Evolutionary conservation across 2,113 vertebrate species (phyloP), one percentile per base, ranked within the genome.

Genomic region (Centropus unirufus): DNA sequence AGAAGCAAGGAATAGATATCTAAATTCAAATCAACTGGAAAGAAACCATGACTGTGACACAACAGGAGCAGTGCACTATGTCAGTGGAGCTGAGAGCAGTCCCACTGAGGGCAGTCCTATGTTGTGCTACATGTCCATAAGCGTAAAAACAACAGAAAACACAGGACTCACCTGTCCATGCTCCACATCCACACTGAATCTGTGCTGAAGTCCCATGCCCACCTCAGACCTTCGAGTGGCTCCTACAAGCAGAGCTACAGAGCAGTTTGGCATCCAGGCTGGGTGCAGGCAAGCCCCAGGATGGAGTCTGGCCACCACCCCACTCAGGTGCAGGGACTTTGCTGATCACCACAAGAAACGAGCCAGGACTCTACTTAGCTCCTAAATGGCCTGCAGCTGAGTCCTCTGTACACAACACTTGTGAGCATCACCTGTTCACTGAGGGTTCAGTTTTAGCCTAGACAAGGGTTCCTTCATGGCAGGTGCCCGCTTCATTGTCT

Each of bases 251-350:
- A 8, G 12, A n/a, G 47, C 29, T 14, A 16, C 27, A 13, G 17
- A 15, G 3, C 47, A 52, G 11, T 6, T 32, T 5, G 4, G 9
- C 5, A 4, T 9, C 32, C 30, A 3, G 30, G 0, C 7, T 2
- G 3, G 22, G 12, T 8, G 8, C 36, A 24, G 32, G 19, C 36
- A 0, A 0, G 3, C 5, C 30, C 19, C 4, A 2, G 5, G 4
- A 26, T 18, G 22, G 17, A 19, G 30, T 20, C 40, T 44, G 1
- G 0, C 2, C 24, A 0, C 70, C 2, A 0, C 46, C 39, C 11
- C 22, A 0, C 61, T 9, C 74, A 82, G 79, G 69, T 44, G 32
- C 22, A 32, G 39, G 61, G 2, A 7, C 5, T 68, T 7, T 52
- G 17, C 63, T 61, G 44, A 24, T 34, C 6, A 46, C 11, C 42